A percentile compares a stretch with the other conserved stretches of the same genome.
Conservation (phyloP, 2,797 vertebrate genomes). For the Artibeus jamaicensis region DNA sequence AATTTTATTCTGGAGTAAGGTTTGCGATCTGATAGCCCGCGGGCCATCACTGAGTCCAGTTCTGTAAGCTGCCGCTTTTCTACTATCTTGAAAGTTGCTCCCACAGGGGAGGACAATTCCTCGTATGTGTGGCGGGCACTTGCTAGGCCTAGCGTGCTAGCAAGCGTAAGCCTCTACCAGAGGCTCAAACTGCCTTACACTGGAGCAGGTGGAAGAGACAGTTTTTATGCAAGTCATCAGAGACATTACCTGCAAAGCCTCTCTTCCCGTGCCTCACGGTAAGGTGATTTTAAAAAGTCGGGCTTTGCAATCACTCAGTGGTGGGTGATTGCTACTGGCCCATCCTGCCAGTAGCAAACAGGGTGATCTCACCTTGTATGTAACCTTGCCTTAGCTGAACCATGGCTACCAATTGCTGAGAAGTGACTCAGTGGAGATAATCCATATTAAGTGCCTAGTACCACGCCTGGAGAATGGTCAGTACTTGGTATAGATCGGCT, state of each 20-base stretch:
- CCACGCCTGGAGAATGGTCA: not conserved
- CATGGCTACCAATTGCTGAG: too few species aligned
- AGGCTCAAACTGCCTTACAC: not conserved
- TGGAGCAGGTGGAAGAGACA: not conserved
- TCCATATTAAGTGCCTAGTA: not conserved
- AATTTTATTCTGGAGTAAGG: not conserved
- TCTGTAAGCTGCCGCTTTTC: not conserved
- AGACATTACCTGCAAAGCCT: not conserved
- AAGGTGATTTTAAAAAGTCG: not conserved
- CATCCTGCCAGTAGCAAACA: not conserved
- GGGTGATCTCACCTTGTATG: accelerated
- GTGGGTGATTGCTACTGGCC: too few species aligned
- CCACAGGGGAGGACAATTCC: not conserved
- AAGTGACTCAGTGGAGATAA: not conserved
- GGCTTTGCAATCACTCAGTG: not conserved
- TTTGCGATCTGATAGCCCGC: not conserved
- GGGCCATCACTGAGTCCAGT: not conserved
- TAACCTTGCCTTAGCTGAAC: not conserved
- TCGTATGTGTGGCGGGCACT: not conserved
- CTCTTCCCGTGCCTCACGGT: not conserved
- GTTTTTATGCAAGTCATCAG: not conserved
- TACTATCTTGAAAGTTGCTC: not conserved
- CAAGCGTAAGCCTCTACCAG: not conserved
- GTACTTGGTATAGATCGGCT: not conserved
- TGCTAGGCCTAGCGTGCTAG: not conserved